Percentiles rank a stretch among this genome's conserved stretches.
Conservation (phyloP, 2,113 vertebrate genomes). For the Platycercus adscitus region DNA sequence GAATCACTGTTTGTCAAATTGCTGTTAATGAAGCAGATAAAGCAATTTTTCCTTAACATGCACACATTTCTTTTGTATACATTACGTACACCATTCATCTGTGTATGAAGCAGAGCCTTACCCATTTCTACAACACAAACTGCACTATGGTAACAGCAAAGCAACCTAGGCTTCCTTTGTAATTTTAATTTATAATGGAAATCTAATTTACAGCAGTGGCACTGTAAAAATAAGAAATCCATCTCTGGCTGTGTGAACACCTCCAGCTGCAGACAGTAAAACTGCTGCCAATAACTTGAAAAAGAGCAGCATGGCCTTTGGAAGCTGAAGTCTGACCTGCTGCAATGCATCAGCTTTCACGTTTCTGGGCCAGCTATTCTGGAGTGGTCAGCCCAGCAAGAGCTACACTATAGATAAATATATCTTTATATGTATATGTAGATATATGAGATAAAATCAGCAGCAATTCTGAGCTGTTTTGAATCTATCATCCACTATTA, state of each 20-base stretch:
- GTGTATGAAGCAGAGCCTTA: neutral
- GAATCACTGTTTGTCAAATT: constrained; percentile 45
- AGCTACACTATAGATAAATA: neutral
- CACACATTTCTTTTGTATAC: neutral
- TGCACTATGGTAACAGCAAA: neutral
- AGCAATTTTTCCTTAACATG: neutral
- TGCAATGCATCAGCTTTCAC: neutral
- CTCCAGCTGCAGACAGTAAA: neutral
- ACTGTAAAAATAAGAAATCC: neutral
- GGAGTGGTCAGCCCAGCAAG: neutral
- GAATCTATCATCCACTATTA: neutral
- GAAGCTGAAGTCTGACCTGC: neutral
- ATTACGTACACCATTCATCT: neutral
- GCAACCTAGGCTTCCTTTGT: neutral
- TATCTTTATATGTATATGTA: accelerated
- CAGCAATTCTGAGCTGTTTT: neutral
- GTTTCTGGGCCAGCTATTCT: neutral
- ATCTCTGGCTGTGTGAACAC: neutral
- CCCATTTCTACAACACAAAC: neutral
- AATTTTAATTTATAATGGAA: neutral
- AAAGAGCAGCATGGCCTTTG: neutral
- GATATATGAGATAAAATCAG: neutral
- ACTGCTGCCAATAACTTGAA: neutral
- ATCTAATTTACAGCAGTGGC: neutral
- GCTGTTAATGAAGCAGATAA: constrained; percentile 58